Percentiles rank a stretch among this genome's conserved stretches.
These are phyloP conservation scores for Chauna torquata DNA, from an alignment of 2,113 vertebrate species.

Conservation along the genomic window DNA sequence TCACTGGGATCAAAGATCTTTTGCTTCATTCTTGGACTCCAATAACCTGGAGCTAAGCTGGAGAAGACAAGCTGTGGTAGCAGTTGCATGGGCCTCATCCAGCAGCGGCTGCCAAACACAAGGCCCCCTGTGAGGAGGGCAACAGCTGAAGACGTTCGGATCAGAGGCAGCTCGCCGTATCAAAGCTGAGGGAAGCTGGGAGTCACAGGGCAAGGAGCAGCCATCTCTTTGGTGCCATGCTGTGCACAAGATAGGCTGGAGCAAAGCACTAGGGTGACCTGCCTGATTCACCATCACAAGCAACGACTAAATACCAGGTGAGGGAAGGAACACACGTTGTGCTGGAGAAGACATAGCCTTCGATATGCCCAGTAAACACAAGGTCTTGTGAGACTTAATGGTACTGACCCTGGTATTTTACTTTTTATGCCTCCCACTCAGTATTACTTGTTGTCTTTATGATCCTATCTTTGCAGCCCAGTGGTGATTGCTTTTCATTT, in stretches of 20 bases:
- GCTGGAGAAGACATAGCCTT: not conserved
- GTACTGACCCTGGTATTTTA: not conserved
- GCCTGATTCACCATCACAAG: not conserved
- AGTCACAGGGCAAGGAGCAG: not conserved
- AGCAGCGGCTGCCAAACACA: not conserved
- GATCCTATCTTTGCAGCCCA: not conserved
- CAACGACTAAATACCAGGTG: not conserved
- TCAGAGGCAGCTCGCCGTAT: not conserved
- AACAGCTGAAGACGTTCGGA: constrained; percentile 5
- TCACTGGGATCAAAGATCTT: not conserved
- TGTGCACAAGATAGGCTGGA: not conserved
- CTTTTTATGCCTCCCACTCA: not conserved
- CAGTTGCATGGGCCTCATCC: not conserved
- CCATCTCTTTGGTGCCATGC: not conserved
- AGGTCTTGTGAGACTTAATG: not conserved
- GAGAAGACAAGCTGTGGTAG: not conserved
- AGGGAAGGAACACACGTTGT: not conserved
- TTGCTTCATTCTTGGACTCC: not conserved
- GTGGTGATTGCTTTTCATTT: not conserved
- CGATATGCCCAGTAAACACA: not conserved
- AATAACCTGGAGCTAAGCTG: not conserved
- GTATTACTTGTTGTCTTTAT: not conserved
- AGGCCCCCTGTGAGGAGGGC: not conserved
- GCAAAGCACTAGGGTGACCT: not conserved
- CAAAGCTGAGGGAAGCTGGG: not conserved